A percentile compares a stretch with the other conserved stretches of the same genome.
These are phyloP conservation scores for Sturnira hondurensis DNA, from an alignment of 2,113 vertebrate species.

Conservation along the genomic window DNA sequence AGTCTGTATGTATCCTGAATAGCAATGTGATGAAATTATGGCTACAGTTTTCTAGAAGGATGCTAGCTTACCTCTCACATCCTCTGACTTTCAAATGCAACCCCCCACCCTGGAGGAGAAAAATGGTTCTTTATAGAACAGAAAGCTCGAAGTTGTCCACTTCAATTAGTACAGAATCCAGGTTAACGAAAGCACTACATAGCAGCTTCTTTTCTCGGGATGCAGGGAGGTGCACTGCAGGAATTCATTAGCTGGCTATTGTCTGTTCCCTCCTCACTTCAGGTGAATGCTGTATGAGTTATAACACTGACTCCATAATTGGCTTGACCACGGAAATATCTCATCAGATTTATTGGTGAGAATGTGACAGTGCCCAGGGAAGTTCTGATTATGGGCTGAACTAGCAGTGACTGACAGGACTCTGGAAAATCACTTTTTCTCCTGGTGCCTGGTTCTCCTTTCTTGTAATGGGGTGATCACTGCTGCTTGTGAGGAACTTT, in stretches of 20 bases:
- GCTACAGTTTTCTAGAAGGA: neutral
- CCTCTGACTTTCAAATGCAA: neutral
- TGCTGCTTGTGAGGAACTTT: neutral
- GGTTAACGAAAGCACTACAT: neutral
- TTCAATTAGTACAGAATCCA: neutral
- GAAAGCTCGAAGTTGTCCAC: neutral
- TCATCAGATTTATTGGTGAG: neutral
- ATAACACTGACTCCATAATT: neutral
- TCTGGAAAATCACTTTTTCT: neutral
- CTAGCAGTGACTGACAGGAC: neutral
- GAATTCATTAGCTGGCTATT: neutral
- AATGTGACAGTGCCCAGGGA: neutral
- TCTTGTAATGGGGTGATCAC: neutral
- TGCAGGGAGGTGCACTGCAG: neutral
- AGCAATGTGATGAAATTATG: neutral
- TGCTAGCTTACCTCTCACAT: neutral
- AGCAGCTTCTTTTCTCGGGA: neutral
- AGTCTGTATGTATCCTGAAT: neutral
- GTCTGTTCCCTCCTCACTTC: neutral
- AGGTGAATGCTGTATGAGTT: neutral
- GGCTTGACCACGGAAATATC: neutral
- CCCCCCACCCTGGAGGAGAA: neutral
- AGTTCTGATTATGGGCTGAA: neutral
- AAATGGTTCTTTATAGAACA: neutral
- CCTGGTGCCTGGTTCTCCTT: neutral